Evolutionary conservation across 2,888 invertebrate genomes (phyloP).

Genomic region (Rhagonycha lutea): DNA sequence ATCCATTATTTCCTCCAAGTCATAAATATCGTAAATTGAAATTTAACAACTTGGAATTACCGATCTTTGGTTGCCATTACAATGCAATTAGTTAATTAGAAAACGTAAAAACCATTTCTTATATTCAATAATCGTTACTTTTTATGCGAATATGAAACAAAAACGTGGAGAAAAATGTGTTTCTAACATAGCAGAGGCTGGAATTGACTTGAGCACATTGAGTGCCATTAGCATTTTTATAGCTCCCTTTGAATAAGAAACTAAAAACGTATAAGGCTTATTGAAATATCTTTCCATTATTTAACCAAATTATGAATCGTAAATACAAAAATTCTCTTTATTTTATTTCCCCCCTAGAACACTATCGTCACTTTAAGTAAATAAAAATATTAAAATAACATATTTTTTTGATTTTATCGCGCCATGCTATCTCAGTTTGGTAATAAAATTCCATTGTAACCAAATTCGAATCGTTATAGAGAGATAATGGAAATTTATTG

Average conservation of each 20-base stretch:
- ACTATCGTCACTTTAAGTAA: neutral
- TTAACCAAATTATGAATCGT: slow-evolving; percentile 16
- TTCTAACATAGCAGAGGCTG: slow-evolving; percentile 12
- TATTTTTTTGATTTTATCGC: neutral
- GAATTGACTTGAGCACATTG: slow-evolving; percentile 16
- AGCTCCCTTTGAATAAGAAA: slow-evolving; percentile 29
- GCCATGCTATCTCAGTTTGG: neutral
- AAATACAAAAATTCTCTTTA: slow-evolving; percentile 7
- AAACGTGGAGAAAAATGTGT: slow-evolving; percentile 13
- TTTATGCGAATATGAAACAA: slow-evolving; percentile 26
- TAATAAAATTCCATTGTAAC: neutral
- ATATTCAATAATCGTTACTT: slow-evolving; percentile 26
- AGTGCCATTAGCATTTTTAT: slow-evolving; percentile 30
- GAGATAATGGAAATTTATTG: slow-evolving; percentile 2
- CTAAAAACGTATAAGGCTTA: slow-evolving; percentile 27
- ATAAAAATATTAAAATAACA: neutral
- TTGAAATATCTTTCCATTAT: slow-evolving; percentile 28
- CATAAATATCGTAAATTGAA: neutral
- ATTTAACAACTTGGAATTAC: neutral
- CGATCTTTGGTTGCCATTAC: neutral
- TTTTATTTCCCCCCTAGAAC: neutral
- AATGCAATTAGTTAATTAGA: neutral
- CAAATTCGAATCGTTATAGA: neutral
- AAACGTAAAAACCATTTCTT: neutral
- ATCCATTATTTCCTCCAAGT: neutral